A percentile compares a stretch with the other conserved stretches of the same genome.
phyloP scores from a whole-genome alignment of 2,888 invertebrate genomes.

The Lumbricus terrestris region DNA sequence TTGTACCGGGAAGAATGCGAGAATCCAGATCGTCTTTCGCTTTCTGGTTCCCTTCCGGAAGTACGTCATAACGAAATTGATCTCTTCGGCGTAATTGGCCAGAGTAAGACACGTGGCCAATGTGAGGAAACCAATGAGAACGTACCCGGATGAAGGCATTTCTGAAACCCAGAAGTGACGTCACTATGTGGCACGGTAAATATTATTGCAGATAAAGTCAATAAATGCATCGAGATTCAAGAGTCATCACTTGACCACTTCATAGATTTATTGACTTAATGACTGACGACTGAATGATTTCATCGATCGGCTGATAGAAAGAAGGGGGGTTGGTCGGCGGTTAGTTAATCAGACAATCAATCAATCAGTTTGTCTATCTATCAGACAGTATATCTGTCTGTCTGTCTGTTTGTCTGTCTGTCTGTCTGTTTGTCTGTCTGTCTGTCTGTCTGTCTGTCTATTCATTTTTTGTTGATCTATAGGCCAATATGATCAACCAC shows the following conservation, averaged over 20 bases:
- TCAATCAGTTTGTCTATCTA: too few species aligned
- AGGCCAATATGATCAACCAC: too few species aligned
- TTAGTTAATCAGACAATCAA: too few species aligned
- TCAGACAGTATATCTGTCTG: too few species aligned
- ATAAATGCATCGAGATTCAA: neutral
- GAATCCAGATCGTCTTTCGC: conserved; percentile 33
- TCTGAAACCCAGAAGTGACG: neutral
- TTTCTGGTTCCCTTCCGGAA: conserved; percentile 20
- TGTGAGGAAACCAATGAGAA: conserved; percentile 15
- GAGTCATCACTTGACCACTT: neutral
- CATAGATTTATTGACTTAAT: neutral
- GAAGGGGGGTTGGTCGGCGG: too few species aligned
- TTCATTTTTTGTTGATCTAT: neutral
- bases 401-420: too few species aligned
- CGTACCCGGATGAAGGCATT: conserved; percentile 10
- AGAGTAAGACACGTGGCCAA: conserved; percentile 19
- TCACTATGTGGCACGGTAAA: neutral
- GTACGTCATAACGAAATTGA: conserved; percentile 25
- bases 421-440: neutral
- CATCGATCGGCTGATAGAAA: too few species aligned
- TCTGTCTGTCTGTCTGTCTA: neutral
- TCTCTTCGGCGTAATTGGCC: conserved; percentile 29
- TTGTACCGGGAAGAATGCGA: conserved; percentile 32
- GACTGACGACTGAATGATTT: neutral
- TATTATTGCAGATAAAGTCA: too few species aligned